Base-by-base conservation (phyloP, 37 sponge, comb jelly and placozoan genomes). In the Axinella damicornis region DNA sequence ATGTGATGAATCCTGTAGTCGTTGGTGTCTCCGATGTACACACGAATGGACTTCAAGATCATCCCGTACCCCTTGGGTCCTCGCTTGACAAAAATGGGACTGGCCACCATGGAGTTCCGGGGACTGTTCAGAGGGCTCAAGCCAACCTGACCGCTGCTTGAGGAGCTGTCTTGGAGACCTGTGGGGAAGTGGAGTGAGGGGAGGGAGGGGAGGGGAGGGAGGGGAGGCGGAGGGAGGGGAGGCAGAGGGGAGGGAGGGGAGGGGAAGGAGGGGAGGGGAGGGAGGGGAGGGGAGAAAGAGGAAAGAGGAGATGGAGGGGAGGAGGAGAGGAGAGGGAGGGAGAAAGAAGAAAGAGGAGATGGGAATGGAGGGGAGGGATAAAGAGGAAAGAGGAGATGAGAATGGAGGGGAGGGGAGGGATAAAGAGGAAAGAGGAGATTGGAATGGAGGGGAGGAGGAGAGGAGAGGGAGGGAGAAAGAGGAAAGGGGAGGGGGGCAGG, bases 1-100 rank as follows among this genome's bases (percentile, higher is more conserved):
- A 97, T 80, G 57, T 97, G 98, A 57, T 97, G 96, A 11, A 95
- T 75, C 34, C 94, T 75, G 73, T 94, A 97, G 79, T 92, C 84
- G 36, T 95, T 74, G 38, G 80, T 78, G 33, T 95, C 91, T 46
- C 95, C 97, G 22, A 96, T 85, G 87, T 95, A 92, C 38, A 99
- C 99, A 63, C 94, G 78, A 20, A 99, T 91, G 20, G 92, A 83
- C 70, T 87, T 94, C 54, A 99, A 81, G 28, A 58, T 87, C 41
- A 99, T 73, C 5, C 99, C 99, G 83, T 84, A 99, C 14, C 96
- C 97, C 11, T 91, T 88, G 19, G 41, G 75, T 15, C 92, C 83
- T 77, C 67, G 90, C 80, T 90, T 75, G 62, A 97, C 84, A 21
- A 37, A 38, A 36, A 76, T 55, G 52, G 89, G 86, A 19, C 79